phyloP scores from a whole-genome alignment of 2,113 vertebrate genomes.

The Apus apus region DNA sequence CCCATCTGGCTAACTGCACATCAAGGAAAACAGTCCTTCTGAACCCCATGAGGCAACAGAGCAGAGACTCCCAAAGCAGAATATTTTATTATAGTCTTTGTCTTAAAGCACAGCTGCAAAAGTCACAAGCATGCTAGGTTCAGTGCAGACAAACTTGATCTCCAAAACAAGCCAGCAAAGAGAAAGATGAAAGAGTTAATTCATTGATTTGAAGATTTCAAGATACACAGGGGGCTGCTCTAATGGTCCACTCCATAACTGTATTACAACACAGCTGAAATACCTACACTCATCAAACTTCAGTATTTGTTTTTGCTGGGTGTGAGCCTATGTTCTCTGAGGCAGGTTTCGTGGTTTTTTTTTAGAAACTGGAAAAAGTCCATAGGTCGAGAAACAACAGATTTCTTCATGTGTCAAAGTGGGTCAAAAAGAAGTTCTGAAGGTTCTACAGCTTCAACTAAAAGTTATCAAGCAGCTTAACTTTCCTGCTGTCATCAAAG shows the following conservation, averaged over 20 bases:
- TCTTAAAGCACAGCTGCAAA: conserved; percentile 4
- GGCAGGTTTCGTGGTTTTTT: not conserved
- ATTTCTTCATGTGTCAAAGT: not conserved
- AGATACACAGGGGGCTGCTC: not conserved
- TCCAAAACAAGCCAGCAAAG: not conserved
- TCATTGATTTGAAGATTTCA: not conserved
- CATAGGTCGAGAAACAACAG: not conserved
- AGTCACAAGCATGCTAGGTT: not conserved
- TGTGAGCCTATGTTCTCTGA: not conserved
- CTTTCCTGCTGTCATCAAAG: not conserved
- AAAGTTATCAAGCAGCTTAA: not conserved
- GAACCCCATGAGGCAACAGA: not conserved
- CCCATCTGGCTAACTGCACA: not conserved
- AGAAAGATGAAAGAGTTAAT: not conserved
- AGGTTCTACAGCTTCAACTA: not conserved
- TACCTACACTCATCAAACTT: not conserved
- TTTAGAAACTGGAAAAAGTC: not conserved
- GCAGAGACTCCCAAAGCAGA: not conserved
- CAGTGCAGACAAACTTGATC: not conserved
- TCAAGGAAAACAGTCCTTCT: not conserved
- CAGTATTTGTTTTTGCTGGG: not conserved
- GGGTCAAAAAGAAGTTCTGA: not conserved
- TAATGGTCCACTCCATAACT: not conserved
- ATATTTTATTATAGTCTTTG: not conserved
- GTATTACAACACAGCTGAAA: not conserved